Evolutionary conservation across 2,797 vertebrate genomes (phyloP), one percentile per base, ranked within the genome.

Genomic region (Cynopterus sphinx): DNA sequence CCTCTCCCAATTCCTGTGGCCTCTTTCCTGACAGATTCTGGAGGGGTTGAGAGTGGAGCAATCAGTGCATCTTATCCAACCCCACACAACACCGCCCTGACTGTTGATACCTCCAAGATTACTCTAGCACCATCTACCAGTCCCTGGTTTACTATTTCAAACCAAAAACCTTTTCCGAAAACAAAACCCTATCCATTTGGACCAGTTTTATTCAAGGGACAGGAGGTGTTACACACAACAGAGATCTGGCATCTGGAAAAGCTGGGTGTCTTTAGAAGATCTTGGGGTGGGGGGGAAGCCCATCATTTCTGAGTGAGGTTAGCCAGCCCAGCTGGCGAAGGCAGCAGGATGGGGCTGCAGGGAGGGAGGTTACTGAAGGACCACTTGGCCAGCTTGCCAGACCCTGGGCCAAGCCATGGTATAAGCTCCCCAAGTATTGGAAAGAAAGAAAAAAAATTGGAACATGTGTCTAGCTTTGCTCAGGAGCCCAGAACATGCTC

Each of bases 311-410:
- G 95, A 95, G 78, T 0, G 13, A 95, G 90, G 0, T 87, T 86
- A 96, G 97, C 97, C 98, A 98, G 89, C 65, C 96, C 94, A 97
- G 97, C 94, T 97, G 97, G 96, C 97, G 96, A 96, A 97, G 96
- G 97, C 97, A 97, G 96, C 89, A 12, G 96, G 33, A 39, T 3
- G 43, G 70, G 39, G 86, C 15, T 43, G 96, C 86, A 10, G 96
- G 33, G 55, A 6, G 51, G 65, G 39, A 84, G 94, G 65, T 2
- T 94, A 63, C 97, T 89, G 67, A 95, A 95, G 96, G 96, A 97
- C 96, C 96, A 96, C 78, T 98, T 95, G 97, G 97, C 97, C 75
- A 94, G 74, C 97, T 96, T 83, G 96, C 96, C 75, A 21, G 1
- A 6, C 41, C 86, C 86, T 8, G 3, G 13, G 97, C 97, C 97